Percentiles rank a stretch among this genome's conserved stretches.
Evolutionary conservation across 2,113 vertebrate species (phyloP).

Genomic region (Galbula dea): DNA sequence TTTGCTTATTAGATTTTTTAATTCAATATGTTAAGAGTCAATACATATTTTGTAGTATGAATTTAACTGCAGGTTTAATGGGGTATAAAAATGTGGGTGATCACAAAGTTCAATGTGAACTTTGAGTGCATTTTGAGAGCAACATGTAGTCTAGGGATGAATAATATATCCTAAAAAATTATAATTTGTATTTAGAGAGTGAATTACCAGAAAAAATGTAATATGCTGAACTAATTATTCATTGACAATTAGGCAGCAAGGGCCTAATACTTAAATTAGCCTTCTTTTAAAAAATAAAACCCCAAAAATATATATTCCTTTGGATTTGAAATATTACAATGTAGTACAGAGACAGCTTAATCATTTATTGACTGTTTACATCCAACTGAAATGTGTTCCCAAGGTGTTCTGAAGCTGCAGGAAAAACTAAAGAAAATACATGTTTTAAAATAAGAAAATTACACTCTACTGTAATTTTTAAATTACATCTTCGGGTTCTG

Average conservation of each 20-base stretch:
- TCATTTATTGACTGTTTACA: not conserved
- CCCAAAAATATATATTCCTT: not conserved
- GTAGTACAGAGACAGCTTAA: not conserved
- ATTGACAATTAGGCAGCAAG: not conserved
- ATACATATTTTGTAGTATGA: not conserved
- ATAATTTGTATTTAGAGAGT: not conserved
- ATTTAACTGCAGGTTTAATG: not conserved
- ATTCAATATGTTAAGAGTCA: not conserved
- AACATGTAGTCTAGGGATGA: not conserved
- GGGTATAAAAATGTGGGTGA: not conserved
- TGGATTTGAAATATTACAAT: not conserved
- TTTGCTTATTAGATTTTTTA: not conserved
- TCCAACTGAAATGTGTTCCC: not conserved
- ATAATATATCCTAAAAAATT: not conserved
- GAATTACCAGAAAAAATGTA: not conserved
- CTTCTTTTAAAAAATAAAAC: not conserved
- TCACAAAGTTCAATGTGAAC: not conserved
- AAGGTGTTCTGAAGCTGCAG: not conserved
- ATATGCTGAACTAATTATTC: not conserved
- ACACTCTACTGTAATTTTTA: not conserved
- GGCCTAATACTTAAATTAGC: not conserved
- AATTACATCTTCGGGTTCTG: not conserved
- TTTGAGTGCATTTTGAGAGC: not conserved
- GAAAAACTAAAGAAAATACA: not conserved
- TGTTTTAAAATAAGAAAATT: not conserved